phyloP scores from a whole-genome alignment of 2,888 invertebrate genomes.

The Agrochola lota region DNA sequence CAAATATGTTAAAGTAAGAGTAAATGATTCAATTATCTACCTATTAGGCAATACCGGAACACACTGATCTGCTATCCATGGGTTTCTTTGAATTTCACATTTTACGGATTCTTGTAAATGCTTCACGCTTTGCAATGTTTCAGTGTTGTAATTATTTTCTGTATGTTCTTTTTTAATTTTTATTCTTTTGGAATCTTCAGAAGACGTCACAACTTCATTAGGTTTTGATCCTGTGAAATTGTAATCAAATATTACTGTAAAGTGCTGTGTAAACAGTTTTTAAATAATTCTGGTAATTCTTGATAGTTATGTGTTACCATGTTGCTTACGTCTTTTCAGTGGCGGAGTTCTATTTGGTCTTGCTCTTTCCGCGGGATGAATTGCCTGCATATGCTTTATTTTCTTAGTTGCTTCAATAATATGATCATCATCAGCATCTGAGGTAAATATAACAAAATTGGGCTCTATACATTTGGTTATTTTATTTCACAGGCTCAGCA shows the following conservation, averaged over 20 bases:
- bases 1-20: not conserved
- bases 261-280: not conserved
- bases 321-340: slow-evolving; percentile 53
- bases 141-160: slow-evolving; percentile 51
- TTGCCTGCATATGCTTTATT: slow-evolving; percentile 1
- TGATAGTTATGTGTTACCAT: not conserved
- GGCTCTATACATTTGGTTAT: not conserved
- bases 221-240: slow-evolving; percentile 48
- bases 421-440: slow-evolving; percentile 34
- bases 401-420: slow-evolving; percentile 30
- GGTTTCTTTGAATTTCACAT: slow-evolving; percentile 65
- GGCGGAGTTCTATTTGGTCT: slow-evolving; percentile 16
- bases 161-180: slow-evolving; percentile 23
- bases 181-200: slow-evolving; percentile 38
- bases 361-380: slow-evolving; percentile 20
- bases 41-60: slow-evolving; percentile 57
- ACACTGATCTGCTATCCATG: slow-evolving; percentile 66
- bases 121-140: slow-evolving; percentile 65
- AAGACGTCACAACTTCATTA: slow-evolving; percentile 15
- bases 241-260: slow-evolving; percentile 18
- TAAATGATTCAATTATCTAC: slow-evolving; percentile 38
- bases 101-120: slow-evolving; percentile 66
- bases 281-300: not conserved
- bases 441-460: not conserved
- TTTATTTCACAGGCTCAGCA: not conserved